Conservation (phyloP, 2,888 invertebrate species). For the Parnassius orleans region DNA sequence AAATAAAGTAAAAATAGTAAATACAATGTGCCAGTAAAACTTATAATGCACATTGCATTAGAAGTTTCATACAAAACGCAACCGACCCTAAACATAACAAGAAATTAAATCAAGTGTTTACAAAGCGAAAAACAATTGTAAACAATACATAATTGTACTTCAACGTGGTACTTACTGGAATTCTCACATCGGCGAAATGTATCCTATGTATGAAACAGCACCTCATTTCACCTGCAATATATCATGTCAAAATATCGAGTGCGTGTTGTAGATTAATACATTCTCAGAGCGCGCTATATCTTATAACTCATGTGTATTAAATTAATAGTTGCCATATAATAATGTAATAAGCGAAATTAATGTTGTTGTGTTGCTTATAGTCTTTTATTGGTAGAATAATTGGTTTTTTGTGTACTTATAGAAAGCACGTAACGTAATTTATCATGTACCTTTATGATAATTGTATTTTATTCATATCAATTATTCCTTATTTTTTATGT, state of each 20-base stretch:
- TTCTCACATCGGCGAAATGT: conserved; percentile 19
- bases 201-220: conserved; percentile 35
- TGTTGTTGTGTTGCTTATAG: not conserved
- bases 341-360: conserved; percentile 7
- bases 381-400: not conserved
- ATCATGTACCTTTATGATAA: too few relatives aligned
- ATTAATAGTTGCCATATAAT: conserved; percentile 22
- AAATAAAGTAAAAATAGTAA: too few relatives aligned
- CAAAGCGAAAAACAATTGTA: conserved; percentile 9
- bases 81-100: not conserved
- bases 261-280: conserved; percentile 21
- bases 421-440: too few relatives aligned
- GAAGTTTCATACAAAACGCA: not conserved
- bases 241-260: conserved; percentile 32
- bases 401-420: too few relatives aligned
- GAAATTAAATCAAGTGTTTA: conserved; percentile 3
- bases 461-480: too few relatives aligned
- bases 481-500: too few relatives aligned
- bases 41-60: not conserved
- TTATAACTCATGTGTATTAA: conserved; percentile 21
- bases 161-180: conserved; percentile 9
- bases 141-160: conserved; percentile 2
- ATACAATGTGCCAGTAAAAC: too few relatives aligned
- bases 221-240: conserved; percentile 39
- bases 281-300: conserved; percentile 13